A percentile compares a stretch with the other conserved stretches of the same genome.
Evolutionary conservation across 2,888 invertebrate genomes (phyloP).

Genomic region (Endotricha flammealis): DNA sequence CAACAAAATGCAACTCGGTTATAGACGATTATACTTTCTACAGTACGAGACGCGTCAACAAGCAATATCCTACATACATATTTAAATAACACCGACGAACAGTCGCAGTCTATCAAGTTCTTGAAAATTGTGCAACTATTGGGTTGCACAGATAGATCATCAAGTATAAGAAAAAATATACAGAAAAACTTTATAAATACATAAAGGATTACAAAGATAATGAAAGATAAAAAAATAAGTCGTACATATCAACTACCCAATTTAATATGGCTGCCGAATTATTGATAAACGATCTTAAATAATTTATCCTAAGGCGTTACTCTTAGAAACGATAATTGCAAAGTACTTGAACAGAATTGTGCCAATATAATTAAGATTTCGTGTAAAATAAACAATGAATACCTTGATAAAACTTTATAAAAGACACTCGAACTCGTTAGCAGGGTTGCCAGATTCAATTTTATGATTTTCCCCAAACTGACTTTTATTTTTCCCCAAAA

Average conservation of each 20-base stretch:
- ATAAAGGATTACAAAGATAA: slow-evolving; percentile 46
- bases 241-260: slow-evolving; percentile 42
- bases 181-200: slow-evolving; percentile 17
- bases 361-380: no score
- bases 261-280: slow-evolving; percentile 65
- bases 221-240: slow-evolving; percentile 44
- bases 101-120: not conserved
- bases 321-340: no score
- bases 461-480: no score
- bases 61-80: slow-evolving; percentile 39
- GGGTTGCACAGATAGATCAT: slow-evolving; percentile 6
- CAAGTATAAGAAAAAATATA: slow-evolving; percentile 10
- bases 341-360: no score
- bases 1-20: slow-evolving; percentile 27
- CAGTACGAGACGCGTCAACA: slow-evolving; percentile 69
- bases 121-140: slow-evolving; percentile 22
- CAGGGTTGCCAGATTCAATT: no score
- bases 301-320: no score
- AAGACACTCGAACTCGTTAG: slow-evolving; percentile 57
- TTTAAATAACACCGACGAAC: slow-evolving; percentile 14
- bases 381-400: no score
- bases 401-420: slow-evolving; percentile 75
- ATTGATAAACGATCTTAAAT: slow-evolving; percentile 8
- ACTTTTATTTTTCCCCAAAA: no score
- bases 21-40: not conserved